Evolutionary conservation across 1,140 invertebrate species (phyloP).

Genomic region (Asobara japonica): DNA sequence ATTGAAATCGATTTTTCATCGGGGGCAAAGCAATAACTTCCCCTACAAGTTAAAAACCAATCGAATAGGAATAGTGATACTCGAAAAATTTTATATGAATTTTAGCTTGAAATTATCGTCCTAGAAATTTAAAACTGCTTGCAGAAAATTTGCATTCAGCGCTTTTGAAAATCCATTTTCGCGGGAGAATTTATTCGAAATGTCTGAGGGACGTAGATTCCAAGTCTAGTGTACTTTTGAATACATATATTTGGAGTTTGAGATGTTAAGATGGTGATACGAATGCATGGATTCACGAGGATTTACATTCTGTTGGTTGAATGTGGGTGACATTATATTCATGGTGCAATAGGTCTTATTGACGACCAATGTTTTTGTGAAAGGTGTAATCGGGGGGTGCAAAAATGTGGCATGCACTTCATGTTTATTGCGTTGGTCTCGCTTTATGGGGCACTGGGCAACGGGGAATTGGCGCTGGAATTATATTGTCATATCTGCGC

Average conservation of each 20-base stretch:
- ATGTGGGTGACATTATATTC: not conserved
- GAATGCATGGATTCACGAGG: conserved; percentile 24
- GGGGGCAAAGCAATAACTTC: no score
- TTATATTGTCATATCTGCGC: no score
- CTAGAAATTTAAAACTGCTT: conserved; percentile 56
- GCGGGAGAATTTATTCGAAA: conserved; percentile 1
- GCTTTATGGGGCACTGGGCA: no score
- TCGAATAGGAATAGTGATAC: no score
- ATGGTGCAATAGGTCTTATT: no score
- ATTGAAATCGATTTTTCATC: no score
- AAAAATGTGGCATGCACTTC: not conserved
- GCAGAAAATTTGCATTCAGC: conserved; percentile 52
- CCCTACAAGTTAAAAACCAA: no score
- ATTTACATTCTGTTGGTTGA: conserved; percentile 21
- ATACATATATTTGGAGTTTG: conserved; percentile 21
- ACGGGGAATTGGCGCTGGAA: no score
- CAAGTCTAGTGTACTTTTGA: not conserved
- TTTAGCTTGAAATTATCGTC: conserved; percentile 18
- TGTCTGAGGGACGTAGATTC: not conserved
- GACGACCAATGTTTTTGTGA: no score
- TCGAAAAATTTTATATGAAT: conserved; percentile 14
- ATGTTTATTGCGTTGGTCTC: no score
- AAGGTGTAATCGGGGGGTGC: no score
- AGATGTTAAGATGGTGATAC: not conserved
- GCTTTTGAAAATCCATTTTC: conserved; percentile 46